Percentiles rank a stretch among this genome's conserved stretches.
phyloP scores from a whole-genome alignment of 2,113 vertebrate species.

The Eleginops maclovinus region DNA sequence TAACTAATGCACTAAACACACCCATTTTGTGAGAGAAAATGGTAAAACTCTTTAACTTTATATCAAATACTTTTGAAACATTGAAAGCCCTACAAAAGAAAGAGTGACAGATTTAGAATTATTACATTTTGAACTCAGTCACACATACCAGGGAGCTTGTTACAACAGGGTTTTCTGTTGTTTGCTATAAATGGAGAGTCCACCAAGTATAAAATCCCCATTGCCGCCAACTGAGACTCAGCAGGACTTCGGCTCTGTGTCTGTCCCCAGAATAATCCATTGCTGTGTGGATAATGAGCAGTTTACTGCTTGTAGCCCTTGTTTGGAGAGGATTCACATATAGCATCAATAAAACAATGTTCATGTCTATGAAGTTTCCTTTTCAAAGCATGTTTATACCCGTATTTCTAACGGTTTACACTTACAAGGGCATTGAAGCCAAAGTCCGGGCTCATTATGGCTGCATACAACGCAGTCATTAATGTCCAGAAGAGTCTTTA shows the following conservation, averaged over 20 bases:
- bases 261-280: constrained; percentile 18
- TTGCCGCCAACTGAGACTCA: constrained; percentile 2
- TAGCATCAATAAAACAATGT: constrained; percentile 4
- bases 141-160: constrained; percentile 2
- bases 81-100: constrained; percentile 18
- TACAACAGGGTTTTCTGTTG: constrained; percentile 5
- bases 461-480: constrained; percentile 53
- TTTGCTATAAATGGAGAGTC: not conserved
- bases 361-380: constrained; percentile 3
- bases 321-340: constrained; percentile 25
- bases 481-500: constrained; percentile 51
- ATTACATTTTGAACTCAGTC: constrained; percentile 14
- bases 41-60: constrained; percentile 4
- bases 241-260: constrained; percentile 1
- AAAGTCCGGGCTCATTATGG: constrained; percentile 19
- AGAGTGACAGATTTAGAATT: not conserved
- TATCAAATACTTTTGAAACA: not conserved
- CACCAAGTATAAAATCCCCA: constrained; percentile 23
- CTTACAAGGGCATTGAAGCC: constrained; percentile 29
- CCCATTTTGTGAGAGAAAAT: constrained; percentile 4
- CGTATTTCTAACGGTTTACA: constrained; percentile 27
- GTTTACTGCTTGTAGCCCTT: constrained; percentile 3
- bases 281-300: constrained; percentile 40
- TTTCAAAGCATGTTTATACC: not conserved
- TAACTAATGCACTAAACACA: constrained; percentile 21